Base-by-base conservation (phyloP, 2,888 invertebrate species). In the Drosophila kambysellisi region DNA sequence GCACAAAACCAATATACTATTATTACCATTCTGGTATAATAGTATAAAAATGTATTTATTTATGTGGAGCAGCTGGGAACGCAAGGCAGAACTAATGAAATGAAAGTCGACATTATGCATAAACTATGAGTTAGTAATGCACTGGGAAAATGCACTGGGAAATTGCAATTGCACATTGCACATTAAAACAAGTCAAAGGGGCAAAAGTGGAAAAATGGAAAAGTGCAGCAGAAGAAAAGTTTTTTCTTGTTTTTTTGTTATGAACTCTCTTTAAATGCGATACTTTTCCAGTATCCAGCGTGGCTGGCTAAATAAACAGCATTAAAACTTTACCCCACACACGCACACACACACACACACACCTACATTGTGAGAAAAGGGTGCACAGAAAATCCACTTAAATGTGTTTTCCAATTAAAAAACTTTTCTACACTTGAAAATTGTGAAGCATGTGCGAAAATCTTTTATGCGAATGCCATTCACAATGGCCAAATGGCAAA, bases 361-460 rank as follows among this genome's bases (percentile, higher is more conserved):
- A 39, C 29, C 51, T 56, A 68, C 50, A 54, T 51, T 33, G 54
- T 76, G 54, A n/a, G 37, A 15, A 33, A 62, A 15, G 43, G 43
- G 35, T 50, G 58, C 69, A 70, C 74, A 70, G 59, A 70, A 87
- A 89, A 87, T 87, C 89, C 88, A 90, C 90, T 87, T 87, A 90
- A 87, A 89, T 90, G 88, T 90, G 87, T 90, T 87, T 87, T 87
- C 87, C 89, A 87, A 90, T 90, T 87, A 90, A 88, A 88, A 87
- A 89, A 82, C 77, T 87, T 87, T 87, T 84, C 79, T 80, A 84
- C 90, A 89, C 88, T 90, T 87, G 89, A 86, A 86, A 83, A 86
- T 86, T 83, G 71, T 88, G 62, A 66, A 86, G 90, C 89, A 90
- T 86, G 89, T 90, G 90, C 83, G 90, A 86, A 87, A 89, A 90